phyloP scores from a whole-genome alignment of 2,888 invertebrate genomes.

The Scaptomyza reducta region DNA sequence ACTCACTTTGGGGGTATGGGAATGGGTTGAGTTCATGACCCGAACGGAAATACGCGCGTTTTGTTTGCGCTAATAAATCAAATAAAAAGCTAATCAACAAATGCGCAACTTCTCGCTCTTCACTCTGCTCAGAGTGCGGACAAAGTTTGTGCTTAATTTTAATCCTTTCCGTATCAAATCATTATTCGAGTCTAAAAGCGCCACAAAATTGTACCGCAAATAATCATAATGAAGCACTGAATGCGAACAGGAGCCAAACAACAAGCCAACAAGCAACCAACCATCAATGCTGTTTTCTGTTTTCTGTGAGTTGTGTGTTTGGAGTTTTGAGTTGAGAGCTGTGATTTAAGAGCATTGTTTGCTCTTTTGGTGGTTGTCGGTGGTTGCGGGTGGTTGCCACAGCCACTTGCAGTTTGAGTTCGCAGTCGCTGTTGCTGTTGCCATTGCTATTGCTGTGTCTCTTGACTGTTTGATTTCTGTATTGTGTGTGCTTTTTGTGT shows the following conservation, averaged over 20 bases:
- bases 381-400: constrained; percentile 43
- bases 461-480: constrained; percentile 68
- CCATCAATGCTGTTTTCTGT: constrained; percentile 35
- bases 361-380: constrained; percentile 41
- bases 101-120: constrained; percentile 48
- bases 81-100: constrained; percentile 80
- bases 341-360: constrained; percentile 43
- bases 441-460: constrained; percentile 12
- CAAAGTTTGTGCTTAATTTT: constrained; percentile 83
- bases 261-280: constrained; percentile 7
- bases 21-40: constrained; percentile 66
- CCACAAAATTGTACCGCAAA: constrained; percentile 81
- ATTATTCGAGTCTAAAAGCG: constrained; percentile 67
- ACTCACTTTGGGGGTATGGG: constrained; percentile 24
- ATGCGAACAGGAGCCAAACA: constrained; percentile 16
- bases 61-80: constrained; percentile 75
- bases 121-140: constrained; percentile 28
- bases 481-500: constrained; percentile 20
- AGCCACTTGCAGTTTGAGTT: constrained; percentile 69
- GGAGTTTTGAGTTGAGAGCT: constrained; percentile 1
- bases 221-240: constrained; percentile 79
- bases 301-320: not conserved
- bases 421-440: constrained; percentile 7
- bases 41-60: constrained; percentile 52
- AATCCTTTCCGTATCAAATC: constrained; percentile 84